Percentiles rank a stretch among this genome's conserved stretches.
Evolutionary conservation across 2,888 invertebrate genomes (phyloP).

Genomic region (Physocephala rufipes): DNA sequence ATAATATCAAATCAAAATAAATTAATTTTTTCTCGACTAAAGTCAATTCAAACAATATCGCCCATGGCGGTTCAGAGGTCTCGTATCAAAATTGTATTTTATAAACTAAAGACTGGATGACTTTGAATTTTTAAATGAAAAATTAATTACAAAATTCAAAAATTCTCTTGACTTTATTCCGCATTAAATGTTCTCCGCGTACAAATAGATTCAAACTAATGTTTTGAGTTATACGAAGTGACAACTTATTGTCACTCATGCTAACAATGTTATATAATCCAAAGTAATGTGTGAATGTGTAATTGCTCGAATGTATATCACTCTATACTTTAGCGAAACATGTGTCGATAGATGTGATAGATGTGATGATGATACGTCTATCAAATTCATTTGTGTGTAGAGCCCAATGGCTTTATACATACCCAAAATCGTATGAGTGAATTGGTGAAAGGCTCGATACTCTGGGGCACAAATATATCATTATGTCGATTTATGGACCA

Average conservation of each 20-base stretch:
- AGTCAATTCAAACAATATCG: neutral
- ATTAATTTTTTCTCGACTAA: too few relatives aligned
- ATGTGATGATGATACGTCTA: too few relatives aligned
- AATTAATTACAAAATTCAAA: slow-evolving; percentile 48
- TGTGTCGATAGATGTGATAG: too few relatives aligned
- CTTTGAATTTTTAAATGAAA: slow-evolving; percentile 15
- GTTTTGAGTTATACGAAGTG: too few relatives aligned
- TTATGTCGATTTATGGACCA: too few relatives aligned
- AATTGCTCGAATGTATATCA: neutral
- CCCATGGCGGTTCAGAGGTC: neutral
- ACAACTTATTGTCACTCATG: too few relatives aligned
- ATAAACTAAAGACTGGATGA: neutral
- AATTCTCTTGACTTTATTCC: slow-evolving; percentile 57
- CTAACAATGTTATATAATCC: too few relatives aligned
- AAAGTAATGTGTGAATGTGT: neutral
- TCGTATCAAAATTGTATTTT: slow-evolving; percentile 22
- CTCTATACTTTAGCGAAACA: neutral
- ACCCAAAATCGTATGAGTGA: too few relatives aligned
- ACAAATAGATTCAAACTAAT: slow-evolving; percentile 23
- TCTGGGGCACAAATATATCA: too few relatives aligned
- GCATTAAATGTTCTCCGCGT: slow-evolving; percentile 56
- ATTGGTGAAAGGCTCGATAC: too few relatives aligned
- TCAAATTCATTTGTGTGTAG: too few relatives aligned
- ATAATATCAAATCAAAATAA: neutral
- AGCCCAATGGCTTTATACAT: too few relatives aligned